phyloP scores from a whole-genome alignment of 2,113 vertebrate genomes.

The Myanophis thanlyinensis region DNA sequence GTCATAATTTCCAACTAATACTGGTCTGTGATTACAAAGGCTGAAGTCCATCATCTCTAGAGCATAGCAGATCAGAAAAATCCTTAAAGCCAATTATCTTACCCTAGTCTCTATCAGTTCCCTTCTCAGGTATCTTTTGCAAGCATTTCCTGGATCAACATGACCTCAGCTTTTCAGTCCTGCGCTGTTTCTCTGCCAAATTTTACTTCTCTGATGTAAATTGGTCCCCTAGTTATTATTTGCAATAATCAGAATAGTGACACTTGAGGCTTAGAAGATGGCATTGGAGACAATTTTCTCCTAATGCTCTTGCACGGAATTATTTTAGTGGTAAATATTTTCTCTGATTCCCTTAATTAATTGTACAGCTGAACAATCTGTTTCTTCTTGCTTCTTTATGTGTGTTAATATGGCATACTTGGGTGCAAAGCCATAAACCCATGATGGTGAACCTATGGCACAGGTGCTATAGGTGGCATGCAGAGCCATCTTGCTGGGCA shows the following conservation, averaged over 20 bases:
- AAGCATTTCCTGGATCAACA: neutral
- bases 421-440: neutral
- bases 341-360: neutral
- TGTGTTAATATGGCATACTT: slow-evolving; percentile 6
- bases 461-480: too few relatives aligned
- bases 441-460: too few relatives aligned
- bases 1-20: neutral
- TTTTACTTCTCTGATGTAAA: neutral
- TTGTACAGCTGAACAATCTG: neutral
- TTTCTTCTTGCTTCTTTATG: neutral
- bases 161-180: neutral
- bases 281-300: neutral
- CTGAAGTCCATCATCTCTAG: neutral
- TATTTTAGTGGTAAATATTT: neutral
- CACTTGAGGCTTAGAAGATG: neutral
- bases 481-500: too few relatives aligned
- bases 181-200: neutral
- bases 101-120: neutral
- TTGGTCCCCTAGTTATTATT: neutral
- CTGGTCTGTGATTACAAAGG: neutral
- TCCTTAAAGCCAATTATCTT: neutral
- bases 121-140: neutral
- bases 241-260: neutral
- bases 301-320: neutral
- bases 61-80: neutral